Conservation (phyloP, 2,113 vertebrate species). For the Ailurus styani region DNA sequence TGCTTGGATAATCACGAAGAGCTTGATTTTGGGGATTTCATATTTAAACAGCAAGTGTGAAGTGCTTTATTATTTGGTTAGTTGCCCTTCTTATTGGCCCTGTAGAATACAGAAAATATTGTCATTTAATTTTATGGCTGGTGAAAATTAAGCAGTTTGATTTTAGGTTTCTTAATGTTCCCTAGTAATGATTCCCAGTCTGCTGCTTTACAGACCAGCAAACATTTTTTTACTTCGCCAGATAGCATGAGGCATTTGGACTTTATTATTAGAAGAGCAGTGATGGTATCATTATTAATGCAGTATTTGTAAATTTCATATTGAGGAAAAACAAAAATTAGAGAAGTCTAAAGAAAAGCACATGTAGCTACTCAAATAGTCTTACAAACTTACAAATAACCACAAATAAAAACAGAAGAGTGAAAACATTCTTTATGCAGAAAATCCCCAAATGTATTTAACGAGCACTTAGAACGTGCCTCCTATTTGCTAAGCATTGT, state of each 20-base stretch:
- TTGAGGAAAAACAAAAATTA: background rate
- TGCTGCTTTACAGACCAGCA: background rate
- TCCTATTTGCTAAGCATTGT: background rate
- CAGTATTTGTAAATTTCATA: background rate
- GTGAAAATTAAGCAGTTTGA: constrained; percentile 13
- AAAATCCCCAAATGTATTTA: background rate
- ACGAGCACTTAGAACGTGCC: background rate
- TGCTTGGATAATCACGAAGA: background rate
- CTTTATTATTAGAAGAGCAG: constrained; percentile 18
- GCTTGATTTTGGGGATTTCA: background rate
- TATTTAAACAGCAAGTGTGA: constrained; percentile 16
- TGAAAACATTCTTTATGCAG: background rate
- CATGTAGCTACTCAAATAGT: background rate
- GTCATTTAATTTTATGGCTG: constrained; percentile 36
- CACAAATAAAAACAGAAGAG: background rate
- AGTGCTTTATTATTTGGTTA: constrained; percentile 30
- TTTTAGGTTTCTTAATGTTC: constrained; percentile 25
- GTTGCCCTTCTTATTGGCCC: background rate
- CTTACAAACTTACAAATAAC: background rate
- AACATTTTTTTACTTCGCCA: background rate
- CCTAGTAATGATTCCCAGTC: background rate
- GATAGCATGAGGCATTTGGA: background rate
- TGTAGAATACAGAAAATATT: constrained; percentile 42
- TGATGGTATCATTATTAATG: background rate
- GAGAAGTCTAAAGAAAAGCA: background rate